Evolutionary conservation across 2,797 vertebrate genomes (phyloP), one percentile per base, ranked within the genome.

Genomic region (Orestias chungarensis): DNA sequence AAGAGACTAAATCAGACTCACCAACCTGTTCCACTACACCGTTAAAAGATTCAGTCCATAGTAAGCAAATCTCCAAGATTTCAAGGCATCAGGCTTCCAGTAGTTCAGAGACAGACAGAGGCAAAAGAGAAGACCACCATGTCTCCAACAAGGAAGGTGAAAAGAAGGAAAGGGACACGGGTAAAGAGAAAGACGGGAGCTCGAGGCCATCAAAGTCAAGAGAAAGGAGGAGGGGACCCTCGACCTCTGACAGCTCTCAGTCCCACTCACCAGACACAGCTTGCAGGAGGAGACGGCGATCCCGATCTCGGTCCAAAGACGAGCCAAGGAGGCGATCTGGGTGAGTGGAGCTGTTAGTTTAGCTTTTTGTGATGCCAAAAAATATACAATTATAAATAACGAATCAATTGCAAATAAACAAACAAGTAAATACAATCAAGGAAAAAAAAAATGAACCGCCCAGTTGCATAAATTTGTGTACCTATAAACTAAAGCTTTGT

Each of bases 261-360:
- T 92, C 92, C 0, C 91, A 88, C 44, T 91, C 88, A 12, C 82
- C 93, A 1, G 94, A 95, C 27, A 92, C 86, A 5, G 87, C 85
- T 29, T 83, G 67, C 49, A 95, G 91, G 78, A 96, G 94, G 84
- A 95, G 83, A 83, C 81, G 23, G 0, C 86, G 42, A 0, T 95
- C 96, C 0, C 72, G 79, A 0, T 95, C 95, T 2, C 79, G 86
- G 40, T 94, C 95, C n/a, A 93, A 88, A 68, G 91, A 94, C 2
- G 23, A 71, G 27, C 25, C 25, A 2, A 77, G 68, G 44, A 90
- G 92, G 18, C 87, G 29, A 17, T 95, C 94, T 2, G 88, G 94
- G 74, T 93, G 93, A 52, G 89, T 74, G 17, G 57, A 33, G 4
- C 38, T 42, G 23, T 62, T 40, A 15, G 42, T 23, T 40, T 38